A percentile compares a stretch with the other conserved stretches of the same genome.
Evolutionary conservation across 2,888 invertebrate genomes (phyloP).

Genomic region (Lamellibrachia satsuma): DNA sequence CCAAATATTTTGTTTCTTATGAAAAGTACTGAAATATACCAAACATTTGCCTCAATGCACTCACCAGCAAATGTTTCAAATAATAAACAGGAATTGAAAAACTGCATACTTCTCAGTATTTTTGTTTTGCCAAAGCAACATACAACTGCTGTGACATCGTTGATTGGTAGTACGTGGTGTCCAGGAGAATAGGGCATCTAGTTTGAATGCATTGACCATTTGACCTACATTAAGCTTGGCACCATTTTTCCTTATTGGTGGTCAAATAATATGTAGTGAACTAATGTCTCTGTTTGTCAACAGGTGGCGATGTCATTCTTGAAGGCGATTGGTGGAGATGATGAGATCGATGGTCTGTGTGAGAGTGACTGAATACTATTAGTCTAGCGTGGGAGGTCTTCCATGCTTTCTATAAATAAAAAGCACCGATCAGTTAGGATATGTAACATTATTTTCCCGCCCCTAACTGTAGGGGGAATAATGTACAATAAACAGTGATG

Average conservation of each 20-base stretch:
- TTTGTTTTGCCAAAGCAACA: too few relatives aligned
- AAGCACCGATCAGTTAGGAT: background rate
- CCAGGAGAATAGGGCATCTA: too few relatives aligned
- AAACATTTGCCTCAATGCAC: too few relatives aligned
- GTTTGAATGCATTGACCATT: too few relatives aligned
- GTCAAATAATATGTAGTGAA: background rate
- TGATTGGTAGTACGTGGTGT: too few relatives aligned
- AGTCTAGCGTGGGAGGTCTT: background rate
- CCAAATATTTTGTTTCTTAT: too few relatives aligned
- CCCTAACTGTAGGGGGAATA: background rate
- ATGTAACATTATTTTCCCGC: background rate
- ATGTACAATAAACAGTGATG: background rate
- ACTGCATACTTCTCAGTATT: too few relatives aligned
- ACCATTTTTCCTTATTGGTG: background rate
- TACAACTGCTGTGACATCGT: too few relatives aligned
- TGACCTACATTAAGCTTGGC: too few relatives aligned
- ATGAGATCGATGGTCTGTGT: constrained; percentile 69
- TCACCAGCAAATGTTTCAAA: too few relatives aligned
- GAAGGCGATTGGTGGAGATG: constrained; percentile 79
- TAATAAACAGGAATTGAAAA: too few relatives aligned
- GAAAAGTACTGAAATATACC: too few relatives aligned
- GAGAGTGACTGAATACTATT: constrained; percentile 39
- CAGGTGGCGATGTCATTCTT: constrained; percentile 77
- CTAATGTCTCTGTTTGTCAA: constrained; percentile 31
- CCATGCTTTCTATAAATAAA: background rate